phyloP scores from a whole-genome alignment of 2,888 invertebrate species.

The Rugalucina vietnamica region DNA sequence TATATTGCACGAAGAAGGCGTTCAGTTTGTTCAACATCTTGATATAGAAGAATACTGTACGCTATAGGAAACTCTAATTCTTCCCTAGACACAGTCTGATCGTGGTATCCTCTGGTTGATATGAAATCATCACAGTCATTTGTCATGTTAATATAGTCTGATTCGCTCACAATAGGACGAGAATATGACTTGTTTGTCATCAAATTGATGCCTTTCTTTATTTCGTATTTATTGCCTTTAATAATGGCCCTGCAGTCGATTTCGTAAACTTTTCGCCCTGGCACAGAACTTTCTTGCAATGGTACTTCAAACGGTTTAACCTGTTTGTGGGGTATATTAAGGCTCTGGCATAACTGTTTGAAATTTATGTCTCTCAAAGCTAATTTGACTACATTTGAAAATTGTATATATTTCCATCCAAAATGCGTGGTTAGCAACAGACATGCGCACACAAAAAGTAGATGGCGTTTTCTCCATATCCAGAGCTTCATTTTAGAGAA shows the following conservation, averaged over 20 bases:
- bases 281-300: not conserved
- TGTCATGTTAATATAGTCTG: not conserved
- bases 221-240: slow-evolving; percentile 62
- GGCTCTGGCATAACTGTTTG: not conserved
- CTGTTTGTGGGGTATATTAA: not conserved
- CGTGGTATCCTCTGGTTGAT: slow-evolving; percentile 45
- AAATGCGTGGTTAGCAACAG: not conserved
- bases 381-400: not conserved
- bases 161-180: slow-evolving; percentile 64
- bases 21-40: slow-evolving; percentile 77
- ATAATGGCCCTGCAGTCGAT: slow-evolving; percentile 72
- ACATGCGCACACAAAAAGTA: not conserved
- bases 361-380: not conserved
- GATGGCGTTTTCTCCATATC: not conserved
- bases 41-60: slow-evolving; percentile 77
- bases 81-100: slow-evolving; percentile 31
- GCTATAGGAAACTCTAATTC: slow-evolving; percentile 78
- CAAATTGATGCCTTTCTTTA: slow-evolving; percentile 58
- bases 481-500: not conserved
- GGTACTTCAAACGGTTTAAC: not conserved
- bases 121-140: slow-evolving; percentile 53
- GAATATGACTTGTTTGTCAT: slow-evolving; percentile 34
- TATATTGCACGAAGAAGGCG: slow-evolving; percentile 77
- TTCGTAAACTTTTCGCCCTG: slow-evolving; percentile 34
- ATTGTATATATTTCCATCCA: not conserved